Conservation (phyloP, 35 echinoderm and acorn worm genomes). For the Apostichopus japonicus region DNA sequence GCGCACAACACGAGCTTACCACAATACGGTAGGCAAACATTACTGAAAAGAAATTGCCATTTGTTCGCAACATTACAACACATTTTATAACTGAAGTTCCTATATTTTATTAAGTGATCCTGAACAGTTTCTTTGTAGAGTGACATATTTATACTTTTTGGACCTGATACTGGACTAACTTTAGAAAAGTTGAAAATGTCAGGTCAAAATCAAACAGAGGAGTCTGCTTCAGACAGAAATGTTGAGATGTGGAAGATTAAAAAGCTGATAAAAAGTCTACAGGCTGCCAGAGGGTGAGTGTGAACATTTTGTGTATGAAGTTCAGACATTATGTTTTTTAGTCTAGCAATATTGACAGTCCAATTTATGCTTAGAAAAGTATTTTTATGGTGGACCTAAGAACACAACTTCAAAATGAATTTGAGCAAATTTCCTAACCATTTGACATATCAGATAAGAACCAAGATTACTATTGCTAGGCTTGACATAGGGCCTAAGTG, state of each 20-base stretch:
- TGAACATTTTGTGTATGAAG: too few species aligned
- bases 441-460: too few species aligned
- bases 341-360: too few species aligned
- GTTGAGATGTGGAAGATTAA: constrained; percentile 99
- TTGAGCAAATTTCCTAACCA: too few species aligned
- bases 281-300: constrained; percentile 94
- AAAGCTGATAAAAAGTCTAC: constrained; percentile 94
- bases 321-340: too few species aligned
- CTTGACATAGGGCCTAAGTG: too few species aligned
- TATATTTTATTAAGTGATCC: neutral
- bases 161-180: neutral
- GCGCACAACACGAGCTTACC: neutral
- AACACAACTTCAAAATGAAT: too few species aligned
- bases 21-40: neutral
- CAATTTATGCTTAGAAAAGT: too few species aligned
- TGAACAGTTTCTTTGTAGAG: neutral
- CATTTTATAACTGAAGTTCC: neutral
- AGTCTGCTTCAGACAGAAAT: constrained; percentile 95
- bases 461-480: too few species aligned
- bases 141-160: neutral
- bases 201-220: constrained; percentile 67
- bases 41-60: neutral
- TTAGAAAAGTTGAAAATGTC: constrained; percentile 63
- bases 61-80: neutral
- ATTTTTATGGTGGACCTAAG: too few species aligned